Percentiles rank a stretch among this genome's conserved stretches.
phyloP scores from a whole-genome alignment of 2,113 vertebrate species.

The Indri indri region DNA sequence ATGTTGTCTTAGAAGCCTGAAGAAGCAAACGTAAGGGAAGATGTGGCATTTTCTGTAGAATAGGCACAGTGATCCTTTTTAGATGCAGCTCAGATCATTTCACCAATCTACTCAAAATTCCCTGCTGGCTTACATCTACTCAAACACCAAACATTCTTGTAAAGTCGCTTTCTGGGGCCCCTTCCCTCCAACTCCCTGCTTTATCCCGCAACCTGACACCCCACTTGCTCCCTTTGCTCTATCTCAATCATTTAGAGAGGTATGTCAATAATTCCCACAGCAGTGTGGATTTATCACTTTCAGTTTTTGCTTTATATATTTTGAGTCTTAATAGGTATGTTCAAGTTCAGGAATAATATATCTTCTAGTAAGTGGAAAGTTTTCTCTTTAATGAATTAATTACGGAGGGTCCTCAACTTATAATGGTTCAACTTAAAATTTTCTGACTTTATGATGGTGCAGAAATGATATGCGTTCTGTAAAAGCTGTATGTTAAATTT shows the following conservation, averaged over 20 bases:
- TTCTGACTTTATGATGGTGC: background rate
- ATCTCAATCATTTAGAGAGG: background rate
- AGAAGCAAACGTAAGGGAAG: background rate
- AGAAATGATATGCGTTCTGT: background rate
- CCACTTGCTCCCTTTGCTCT: accelerated
- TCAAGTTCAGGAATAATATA: background rate
- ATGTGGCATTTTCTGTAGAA: background rate
- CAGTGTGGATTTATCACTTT: background rate
- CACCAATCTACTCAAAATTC: background rate
- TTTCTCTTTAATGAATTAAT: background rate
- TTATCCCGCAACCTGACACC: no score
- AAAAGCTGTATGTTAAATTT: background rate
- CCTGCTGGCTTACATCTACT: background rate
- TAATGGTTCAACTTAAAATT: background rate
- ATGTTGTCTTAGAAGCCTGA: background rate
- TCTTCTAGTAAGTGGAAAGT: background rate
- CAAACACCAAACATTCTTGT: background rate
- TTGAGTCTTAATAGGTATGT: background rate
- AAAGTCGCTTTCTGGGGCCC: background rate
- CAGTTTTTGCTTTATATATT: background rate
- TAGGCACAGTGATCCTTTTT: background rate
- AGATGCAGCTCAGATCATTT: background rate
- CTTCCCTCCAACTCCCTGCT: no score
- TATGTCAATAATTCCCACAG: background rate
- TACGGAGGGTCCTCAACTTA: background rate